A percentile compares a stretch with the other conserved stretches of the same genome.
Evolutionary conservation across 1,140 invertebrate genomes (phyloP).

Genomic region (Drosophila pseudoananassae): DNA sequence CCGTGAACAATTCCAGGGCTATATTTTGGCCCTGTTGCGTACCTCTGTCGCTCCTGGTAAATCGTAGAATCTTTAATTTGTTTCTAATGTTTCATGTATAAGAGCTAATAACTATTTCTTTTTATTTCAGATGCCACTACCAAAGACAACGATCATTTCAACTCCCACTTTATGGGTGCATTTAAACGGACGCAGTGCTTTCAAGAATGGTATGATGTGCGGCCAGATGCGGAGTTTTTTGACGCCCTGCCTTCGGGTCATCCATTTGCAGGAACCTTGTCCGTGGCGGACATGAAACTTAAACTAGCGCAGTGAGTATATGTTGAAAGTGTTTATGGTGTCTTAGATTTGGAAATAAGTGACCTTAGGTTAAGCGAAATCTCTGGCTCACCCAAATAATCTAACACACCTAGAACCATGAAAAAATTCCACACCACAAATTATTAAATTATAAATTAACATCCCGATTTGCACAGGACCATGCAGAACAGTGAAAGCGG

Average conservation of each 20-base stretch:
- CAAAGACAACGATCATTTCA: constrained; percentile 95
- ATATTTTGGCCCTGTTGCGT: constrained; percentile 94
- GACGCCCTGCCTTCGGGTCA: constrained; percentile 62
- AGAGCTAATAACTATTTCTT: not conserved
- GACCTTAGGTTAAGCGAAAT: no score
- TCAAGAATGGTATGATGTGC: constrained; percentile 90
- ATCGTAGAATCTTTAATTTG: not conserved
- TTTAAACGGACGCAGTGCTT: constrained; percentile 96
- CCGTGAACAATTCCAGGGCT: constrained; percentile 96
- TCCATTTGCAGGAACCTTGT: constrained; percentile 85
- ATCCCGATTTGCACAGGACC: constrained; percentile 88
- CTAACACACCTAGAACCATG: not conserved
- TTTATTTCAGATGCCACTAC: constrained; percentile 85
- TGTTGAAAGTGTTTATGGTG: no score
- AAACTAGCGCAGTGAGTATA: constrained; percentile 92
- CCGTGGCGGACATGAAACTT: constrained; percentile 96
- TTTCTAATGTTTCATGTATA: not conserved
- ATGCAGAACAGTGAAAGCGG: constrained; percentile 97
- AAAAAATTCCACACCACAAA: not conserved
- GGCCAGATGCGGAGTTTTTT: constrained; percentile 87
- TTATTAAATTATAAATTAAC: no score
- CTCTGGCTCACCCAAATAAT: no score
- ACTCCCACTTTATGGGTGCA: constrained; percentile 92
- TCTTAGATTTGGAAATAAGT: no score
- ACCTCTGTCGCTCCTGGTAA: constrained; percentile 91